Percentiles rank a stretch among this genome's conserved stretches.
Evolutionary conservation across 2,888 invertebrate genomes (phyloP).

Genomic region (Drosophila melanosoma): DNA sequence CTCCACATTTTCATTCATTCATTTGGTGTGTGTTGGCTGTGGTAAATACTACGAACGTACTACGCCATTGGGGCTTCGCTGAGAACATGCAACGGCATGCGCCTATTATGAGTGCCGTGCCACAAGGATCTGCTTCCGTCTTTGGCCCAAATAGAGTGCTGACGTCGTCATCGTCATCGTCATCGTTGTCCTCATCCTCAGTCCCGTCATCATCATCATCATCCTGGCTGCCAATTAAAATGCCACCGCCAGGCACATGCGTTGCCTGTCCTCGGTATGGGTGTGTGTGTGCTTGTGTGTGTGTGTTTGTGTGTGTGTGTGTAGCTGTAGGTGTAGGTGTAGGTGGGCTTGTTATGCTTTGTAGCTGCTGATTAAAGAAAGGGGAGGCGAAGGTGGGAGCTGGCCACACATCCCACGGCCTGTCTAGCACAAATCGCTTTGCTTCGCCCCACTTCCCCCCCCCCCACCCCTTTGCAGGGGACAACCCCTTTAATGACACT

Average conservation of each 20-base stretch:
- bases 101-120: slow-evolving; percentile 54
- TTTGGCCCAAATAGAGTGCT: slow-evolving; percentile 59
- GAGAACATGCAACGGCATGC: slow-evolving; percentile 64
- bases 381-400: slow-evolving; percentile 6
- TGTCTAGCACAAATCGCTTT: slow-evolving; percentile 54
- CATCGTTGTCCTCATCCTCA: slow-evolving; percentile 20
- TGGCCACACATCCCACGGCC: slow-evolving; percentile 38
- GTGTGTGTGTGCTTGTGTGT: slow-evolving; percentile 4
- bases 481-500: slow-evolving; percentile 73
- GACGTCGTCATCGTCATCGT: slow-evolving; percentile 30
- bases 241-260: slow-evolving; percentile 76
- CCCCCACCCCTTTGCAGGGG: slow-evolving; percentile 25
- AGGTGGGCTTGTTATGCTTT: slow-evolving; percentile 10
- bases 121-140: slow-evolving; percentile 73
- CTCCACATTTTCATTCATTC: slow-evolving; percentile 74
- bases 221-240: slow-evolving; percentile 78
- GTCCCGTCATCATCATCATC: slow-evolving; percentile 38
- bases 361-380: slow-evolving; percentile 16
- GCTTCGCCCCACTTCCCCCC: slow-evolving; percentile 1
- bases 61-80: slow-evolving; percentile 15
- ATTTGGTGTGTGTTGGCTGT: slow-evolving; percentile 21
- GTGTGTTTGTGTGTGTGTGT: slow-evolving; percentile 14
- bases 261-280: background rate
- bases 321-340: background rate
- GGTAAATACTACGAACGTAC: slow-evolving; percentile 67